Base-by-base conservation (phyloP, 2,113 vertebrate species). In the Cettia cetti region DNA sequence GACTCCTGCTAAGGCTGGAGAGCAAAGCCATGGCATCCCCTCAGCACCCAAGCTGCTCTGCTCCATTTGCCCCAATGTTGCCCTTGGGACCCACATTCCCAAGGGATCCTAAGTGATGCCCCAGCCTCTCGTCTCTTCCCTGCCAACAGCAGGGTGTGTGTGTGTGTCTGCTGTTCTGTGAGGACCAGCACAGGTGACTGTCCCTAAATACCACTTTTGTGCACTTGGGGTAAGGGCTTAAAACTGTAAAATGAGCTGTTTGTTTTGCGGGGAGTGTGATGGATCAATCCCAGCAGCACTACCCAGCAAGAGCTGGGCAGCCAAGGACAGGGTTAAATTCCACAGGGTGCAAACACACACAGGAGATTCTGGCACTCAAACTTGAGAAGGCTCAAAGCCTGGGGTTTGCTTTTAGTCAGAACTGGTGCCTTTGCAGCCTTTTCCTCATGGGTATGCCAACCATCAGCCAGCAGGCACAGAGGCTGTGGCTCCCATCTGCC, bases 11-110 rank as follows among this genome's bases (percentile, higher is more conserved):
- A 28, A 49, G 24, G 26, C 39, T 57, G 18, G 33, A 49, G 13
- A 89, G 64, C 60, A 86, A 82, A 83, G 50, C 50, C 37, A 16
- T 2, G 30, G n/a, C 52, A 70, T 15, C 15, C 26, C 54, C 35
- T 6, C 52, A 15, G 60, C 6, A 9, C 19, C 54, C 50, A 14
- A 44, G 35, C 39, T 21, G 61, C 54, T 59, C 61, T 2, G 8
- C 26, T 71, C 15, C 6, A 0, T 21, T 23, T 50, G 23, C 44
- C 37, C 78, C 39, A 31, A 13, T 18, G 17, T 2, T 42, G 8
- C 8, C 35, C 11, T 1, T 17, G 44, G 57, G 10, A 79, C 7
- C 6, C 0, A 0, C 44, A 30, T 31, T 23, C 30, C 35, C 71
- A 40, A 23, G 37, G 5, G 4, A 0, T 12, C 52, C 75, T 5